Evolutionary conservation across 2,888 invertebrate genomes (phyloP).

Genomic region (Syrphus vitripennis): DNA sequence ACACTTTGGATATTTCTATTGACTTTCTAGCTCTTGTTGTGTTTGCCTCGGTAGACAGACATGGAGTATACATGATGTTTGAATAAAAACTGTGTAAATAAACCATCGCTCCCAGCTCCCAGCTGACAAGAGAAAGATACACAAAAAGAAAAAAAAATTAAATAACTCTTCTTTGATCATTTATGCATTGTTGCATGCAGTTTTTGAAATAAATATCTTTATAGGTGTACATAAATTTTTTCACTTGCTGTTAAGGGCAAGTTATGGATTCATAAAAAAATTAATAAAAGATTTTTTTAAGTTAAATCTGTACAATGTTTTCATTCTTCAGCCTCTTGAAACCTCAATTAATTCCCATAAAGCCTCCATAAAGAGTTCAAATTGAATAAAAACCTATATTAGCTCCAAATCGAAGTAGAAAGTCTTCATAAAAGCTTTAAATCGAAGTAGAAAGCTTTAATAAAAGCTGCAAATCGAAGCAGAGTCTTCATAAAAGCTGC

Average conservation of each 20-base stretch:
- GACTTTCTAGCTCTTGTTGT: constrained; percentile 47
- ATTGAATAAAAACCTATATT: too few relatives aligned
- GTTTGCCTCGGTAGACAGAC: constrained; percentile 39
- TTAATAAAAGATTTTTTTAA: background rate
- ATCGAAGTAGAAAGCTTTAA: too few relatives aligned
- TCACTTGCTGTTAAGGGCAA: background rate
- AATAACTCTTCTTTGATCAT: constrained; percentile 58
- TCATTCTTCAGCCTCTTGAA: too few relatives aligned
- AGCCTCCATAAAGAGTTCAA: too few relatives aligned
- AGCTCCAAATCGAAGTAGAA: too few relatives aligned
- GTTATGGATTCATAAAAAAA: background rate
- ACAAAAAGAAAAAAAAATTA: constrained; percentile 23
- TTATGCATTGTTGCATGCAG: constrained; percentile 64
- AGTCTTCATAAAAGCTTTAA: too few relatives aligned
- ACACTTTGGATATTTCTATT: constrained; percentile 60
- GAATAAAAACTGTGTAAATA: constrained; percentile 64
- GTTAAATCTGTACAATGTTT: too few relatives aligned
- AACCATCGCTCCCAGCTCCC: constrained; percentile 59
- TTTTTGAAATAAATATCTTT: constrained; percentile 24
- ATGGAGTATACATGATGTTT: constrained; percentile 33
- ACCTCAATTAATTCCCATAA: too few relatives aligned
- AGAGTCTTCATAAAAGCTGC: too few relatives aligned
- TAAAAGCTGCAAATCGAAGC: too few relatives aligned
- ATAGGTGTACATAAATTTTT: background rate
- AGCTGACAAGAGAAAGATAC: constrained; percentile 57